Percentiles rank a stretch among this genome's conserved stretches.
Evolutionary conservation across 2,888 invertebrate genomes (phyloP).

Genomic region (Chrysomela aeneicollis): DNA sequence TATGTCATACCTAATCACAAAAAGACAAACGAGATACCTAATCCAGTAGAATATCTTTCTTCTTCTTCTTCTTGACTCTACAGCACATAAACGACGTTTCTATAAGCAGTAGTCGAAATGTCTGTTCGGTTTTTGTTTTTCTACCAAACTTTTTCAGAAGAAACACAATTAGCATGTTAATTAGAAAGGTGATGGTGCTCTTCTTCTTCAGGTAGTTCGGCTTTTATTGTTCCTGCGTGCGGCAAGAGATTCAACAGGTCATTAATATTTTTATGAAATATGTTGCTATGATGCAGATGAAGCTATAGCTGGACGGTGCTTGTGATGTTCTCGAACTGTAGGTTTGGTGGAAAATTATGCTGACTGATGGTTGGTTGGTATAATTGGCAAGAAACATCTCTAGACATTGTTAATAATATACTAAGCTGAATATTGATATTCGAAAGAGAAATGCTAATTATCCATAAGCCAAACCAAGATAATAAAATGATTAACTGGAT

Average conservation of each 20-base stretch:
- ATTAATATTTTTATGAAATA: conserved; percentile 35
- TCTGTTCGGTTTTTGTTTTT: conserved; percentile 12
- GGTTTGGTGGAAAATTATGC: not conserved
- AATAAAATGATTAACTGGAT: no score
- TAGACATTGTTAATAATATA: no score
- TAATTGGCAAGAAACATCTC: not conserved
- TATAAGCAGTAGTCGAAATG: conserved; percentile 14
- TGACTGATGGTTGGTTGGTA: not conserved
- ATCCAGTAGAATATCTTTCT: no score
- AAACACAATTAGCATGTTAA: conserved; percentile 58
- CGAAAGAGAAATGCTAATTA: no score
- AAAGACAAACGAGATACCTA: no score
- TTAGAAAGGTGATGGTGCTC: conserved; percentile 56
- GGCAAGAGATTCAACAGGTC: conserved; percentile 37
- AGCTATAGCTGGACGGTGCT: not conserved
- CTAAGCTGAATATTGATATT: no score
- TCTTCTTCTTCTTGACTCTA: no score
- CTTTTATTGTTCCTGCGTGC: conserved; percentile 33
- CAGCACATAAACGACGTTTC: no score
- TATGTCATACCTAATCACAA: no score
- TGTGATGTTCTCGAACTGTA: not conserved
- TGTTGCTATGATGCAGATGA: not conserved
- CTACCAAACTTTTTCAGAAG: conserved; percentile 27
- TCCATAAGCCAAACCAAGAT: no score
- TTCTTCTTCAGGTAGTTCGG: conserved; percentile 49